Percentiles rank a stretch among this genome's conserved stretches.
These are phyloP conservation scores for Aptenodytes patagonicus DNA, from an alignment of 2,113 vertebrate species.

Conservation along the genomic window DNA sequence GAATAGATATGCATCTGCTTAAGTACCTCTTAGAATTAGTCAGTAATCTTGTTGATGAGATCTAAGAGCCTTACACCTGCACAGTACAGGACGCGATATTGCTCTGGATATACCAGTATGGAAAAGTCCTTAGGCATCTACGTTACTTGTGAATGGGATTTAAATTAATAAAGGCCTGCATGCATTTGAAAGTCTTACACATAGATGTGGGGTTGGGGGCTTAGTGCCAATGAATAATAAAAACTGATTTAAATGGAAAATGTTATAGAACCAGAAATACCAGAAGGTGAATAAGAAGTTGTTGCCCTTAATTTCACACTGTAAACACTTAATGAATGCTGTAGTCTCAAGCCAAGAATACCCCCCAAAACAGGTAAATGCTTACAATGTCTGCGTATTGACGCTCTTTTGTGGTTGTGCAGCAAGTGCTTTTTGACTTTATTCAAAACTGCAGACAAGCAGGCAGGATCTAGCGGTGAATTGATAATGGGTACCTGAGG, in stretches of 20 bases:
- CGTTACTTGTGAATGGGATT: not conserved
- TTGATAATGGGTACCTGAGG: not conserved
- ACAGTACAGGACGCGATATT: slow-evolving; percentile 24
- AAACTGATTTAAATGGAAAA: slow-evolving; percentile 46
- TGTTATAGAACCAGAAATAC: slow-evolving; percentile 47
- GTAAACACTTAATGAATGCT: not conserved
- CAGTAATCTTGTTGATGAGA: slow-evolving; percentile 52
- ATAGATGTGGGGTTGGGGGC: slow-evolving; percentile 4
- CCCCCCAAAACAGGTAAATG: not conserved
- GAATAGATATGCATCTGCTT: slow-evolving; percentile 44
- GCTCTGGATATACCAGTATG: slow-evolving; percentile 51
- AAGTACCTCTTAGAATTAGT: slow-evolving; percentile 60
- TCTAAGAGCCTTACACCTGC: slow-evolving; percentile 63
- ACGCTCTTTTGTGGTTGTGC: not conserved
- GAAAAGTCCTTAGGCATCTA: slow-evolving; percentile 43
- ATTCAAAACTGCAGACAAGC: not conserved
- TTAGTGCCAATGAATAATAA: slow-evolving; percentile 45
- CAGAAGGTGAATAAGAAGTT: slow-evolving; percentile 22
- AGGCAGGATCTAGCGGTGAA: not conserved
- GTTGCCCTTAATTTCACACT: slow-evolving; percentile 30
- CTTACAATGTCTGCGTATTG: not conserved
- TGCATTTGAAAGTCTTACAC: slow-evolving; percentile 2
- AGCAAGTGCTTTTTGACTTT: not conserved
- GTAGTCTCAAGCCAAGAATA: not conserved
- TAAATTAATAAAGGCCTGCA: slow-evolving; percentile 18